Evolutionary conservation across 2,113 vertebrate genomes (phyloP), one percentile per base, ranked within the genome.

Genomic region (Nothoprocta perdicaria): DNA sequence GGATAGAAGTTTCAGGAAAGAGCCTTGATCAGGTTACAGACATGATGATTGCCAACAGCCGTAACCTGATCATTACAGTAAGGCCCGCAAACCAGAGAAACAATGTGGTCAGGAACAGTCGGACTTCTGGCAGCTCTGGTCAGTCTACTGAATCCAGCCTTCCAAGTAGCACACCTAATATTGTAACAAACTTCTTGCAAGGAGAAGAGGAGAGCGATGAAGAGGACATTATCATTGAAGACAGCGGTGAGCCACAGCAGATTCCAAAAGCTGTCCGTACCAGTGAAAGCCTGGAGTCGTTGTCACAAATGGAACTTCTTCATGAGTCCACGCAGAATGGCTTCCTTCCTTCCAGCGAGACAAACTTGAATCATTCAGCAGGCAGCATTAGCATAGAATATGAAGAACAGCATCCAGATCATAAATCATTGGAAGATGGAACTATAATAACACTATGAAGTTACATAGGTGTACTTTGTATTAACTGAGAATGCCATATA

Each of bases 11-110:
- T 88, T 98, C 98, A 0, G 99, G 99, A 6, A 99, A 99, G 89
- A 99, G 98, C 60, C 98, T 99, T 16, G 99, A 99, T 96, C 99
- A 99, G 80, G 99, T 99, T 69, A 99, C 99, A 3, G 99, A 99
- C 96, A 99, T 99, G 99, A 99, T 99, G 99, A 99, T 99, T 26
- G 99, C 99, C 0, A 99, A 99, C 97, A 99, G 99, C 96, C 98
- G 99, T 95, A 99, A 99, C 97, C 98, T 99, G 94, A 99, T 99
- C 92, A 98, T 99, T 86, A 99, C 99, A 0, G 99, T 99, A 67
- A 98, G 99, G 57, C 99, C 99, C 1, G 99, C 99, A 53, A 99
- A 99, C 96, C 99, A 99, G 98, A 97, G 99, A 91, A 99, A 99
- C 93, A 99, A 99, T 8, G 95, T 99, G 1, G 98, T 99, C 4